A percentile compares a stretch with the other conserved stretches of the same genome.
Conservation (phyloP, 2,888 invertebrate species). For the Thera britannica region DNA sequence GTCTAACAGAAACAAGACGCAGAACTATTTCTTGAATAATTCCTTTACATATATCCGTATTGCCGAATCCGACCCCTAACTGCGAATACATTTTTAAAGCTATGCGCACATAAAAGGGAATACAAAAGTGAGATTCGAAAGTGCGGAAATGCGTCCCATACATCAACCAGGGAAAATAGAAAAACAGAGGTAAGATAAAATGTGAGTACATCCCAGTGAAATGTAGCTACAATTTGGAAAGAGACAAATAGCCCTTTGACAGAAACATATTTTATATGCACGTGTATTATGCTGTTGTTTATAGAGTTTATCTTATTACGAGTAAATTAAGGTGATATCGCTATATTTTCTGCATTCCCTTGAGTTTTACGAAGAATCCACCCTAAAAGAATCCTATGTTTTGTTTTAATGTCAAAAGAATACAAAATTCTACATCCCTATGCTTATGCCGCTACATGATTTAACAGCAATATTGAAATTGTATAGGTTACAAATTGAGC, state of each 20-base stretch:
- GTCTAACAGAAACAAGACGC: constrained; percentile 39
- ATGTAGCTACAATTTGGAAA: constrained; percentile 76
- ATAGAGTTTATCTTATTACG: constrained; percentile 37
- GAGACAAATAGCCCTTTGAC: constrained; percentile 74
- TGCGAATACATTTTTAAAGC: constrained; percentile 81
- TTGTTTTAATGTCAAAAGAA: constrained; percentile 30
- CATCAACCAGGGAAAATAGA: constrained; percentile 80
- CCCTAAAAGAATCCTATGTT: constrained; percentile 20
- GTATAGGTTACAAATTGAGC: background rate
- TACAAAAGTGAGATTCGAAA: constrained; percentile 77
- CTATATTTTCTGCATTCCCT: constrained; percentile 30
- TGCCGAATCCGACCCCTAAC: constrained; percentile 59
- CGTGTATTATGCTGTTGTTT: constrained; percentile 45
- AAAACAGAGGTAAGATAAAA: constrained; percentile 77
- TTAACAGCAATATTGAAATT: background rate
- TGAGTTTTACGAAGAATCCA: constrained; percentile 33
- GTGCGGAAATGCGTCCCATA: constrained; percentile 83
- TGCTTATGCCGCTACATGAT: background rate
- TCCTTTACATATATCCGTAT: constrained; percentile 62
- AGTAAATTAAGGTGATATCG: constrained; percentile 37
- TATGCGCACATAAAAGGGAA: constrained; percentile 78
- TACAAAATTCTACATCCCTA: constrained; percentile 1
- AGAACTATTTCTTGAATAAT: constrained; percentile 58
- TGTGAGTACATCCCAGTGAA: constrained; percentile 75
- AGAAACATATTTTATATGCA: constrained; percentile 66